Evolutionary conservation across 2,888 invertebrate species (phyloP).

Genomic region (Pyrocoelia pectoralis): DNA sequence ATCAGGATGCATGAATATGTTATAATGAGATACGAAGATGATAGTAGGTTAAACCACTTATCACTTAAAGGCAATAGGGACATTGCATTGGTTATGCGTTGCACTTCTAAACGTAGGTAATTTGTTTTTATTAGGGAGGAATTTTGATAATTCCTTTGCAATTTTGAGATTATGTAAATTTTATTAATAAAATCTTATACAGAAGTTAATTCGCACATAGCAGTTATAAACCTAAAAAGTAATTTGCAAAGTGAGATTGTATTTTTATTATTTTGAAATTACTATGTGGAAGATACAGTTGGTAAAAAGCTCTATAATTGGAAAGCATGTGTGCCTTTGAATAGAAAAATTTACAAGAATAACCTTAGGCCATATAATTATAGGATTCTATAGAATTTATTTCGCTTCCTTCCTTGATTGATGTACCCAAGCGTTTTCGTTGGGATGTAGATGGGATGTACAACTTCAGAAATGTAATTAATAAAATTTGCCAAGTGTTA

Average conservation of each 20-base stretch:
- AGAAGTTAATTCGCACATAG: no score
- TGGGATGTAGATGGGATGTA: not conserved
- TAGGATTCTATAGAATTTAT: not conserved
- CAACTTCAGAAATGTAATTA: not conserved
- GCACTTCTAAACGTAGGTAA: slow-evolving; percentile 5
- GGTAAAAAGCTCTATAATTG: not conserved
- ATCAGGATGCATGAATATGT: slow-evolving; percentile 11
- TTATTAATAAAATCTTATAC: no score
- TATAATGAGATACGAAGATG: slow-evolving; percentile 5
- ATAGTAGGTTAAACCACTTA: slow-evolving; percentile 13
- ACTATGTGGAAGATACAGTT: not conserved
- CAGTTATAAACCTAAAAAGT: not conserved
- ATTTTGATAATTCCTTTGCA: not conserved
- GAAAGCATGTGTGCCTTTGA: not conserved
- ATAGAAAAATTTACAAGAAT: not conserved
- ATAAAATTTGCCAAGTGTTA: not conserved
- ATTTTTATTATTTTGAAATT: not conserved
- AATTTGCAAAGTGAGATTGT: not conserved
- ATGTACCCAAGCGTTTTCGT: not conserved
- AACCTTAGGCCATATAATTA: not conserved
- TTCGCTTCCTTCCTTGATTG: not conserved
- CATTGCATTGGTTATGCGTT: slow-evolving; percentile 7
- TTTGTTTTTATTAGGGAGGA: not conserved
- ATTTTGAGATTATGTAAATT: no score
- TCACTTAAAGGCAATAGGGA: slow-evolving; percentile 6